Evolutionary conservation across 1,140 invertebrate species (phyloP).

Genomic region (Trachymyrmex cornetzi): DNA sequence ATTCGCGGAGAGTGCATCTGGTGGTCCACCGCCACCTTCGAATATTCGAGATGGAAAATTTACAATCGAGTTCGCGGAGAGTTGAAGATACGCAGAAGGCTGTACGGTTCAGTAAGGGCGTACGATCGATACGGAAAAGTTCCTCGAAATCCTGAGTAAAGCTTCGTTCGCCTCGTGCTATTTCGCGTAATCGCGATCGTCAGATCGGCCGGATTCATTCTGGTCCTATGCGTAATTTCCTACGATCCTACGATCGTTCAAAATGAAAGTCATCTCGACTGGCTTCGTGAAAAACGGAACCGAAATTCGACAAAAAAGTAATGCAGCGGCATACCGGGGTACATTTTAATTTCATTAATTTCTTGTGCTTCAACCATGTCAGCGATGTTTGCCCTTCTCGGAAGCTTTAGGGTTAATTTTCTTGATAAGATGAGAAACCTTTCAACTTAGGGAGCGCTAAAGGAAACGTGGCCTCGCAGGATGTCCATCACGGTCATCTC

Average conservation of each 20-base stretch:
- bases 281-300: not conserved
- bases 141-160: slow-evolving; percentile 47
- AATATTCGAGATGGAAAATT: slow-evolving; percentile 44
- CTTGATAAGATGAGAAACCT: slow-evolving; percentile 34
- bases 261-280: slow-evolving; percentile 2
- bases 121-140: slow-evolving; percentile 54
- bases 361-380: not conserved
- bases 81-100: slow-evolving; percentile 48
- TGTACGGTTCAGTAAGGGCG: slow-evolving; percentile 24
- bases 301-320: not conserved
- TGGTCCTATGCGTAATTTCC: slow-evolving; percentile 26
- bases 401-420: slow-evolving; percentile 33
- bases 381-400: slow-evolving; percentile 4
- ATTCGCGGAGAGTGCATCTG: slow-evolving; percentile 29
- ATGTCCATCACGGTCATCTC: slow-evolving; percentile 44
- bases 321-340: not conserved
- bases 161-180: slow-evolving; percentile 34
- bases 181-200: slow-evolving; percentile 49
- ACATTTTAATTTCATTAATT: slow-evolving; percentile 27
- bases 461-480: slow-evolving; percentile 3
- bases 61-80: slow-evolving; percentile 46
- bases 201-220: not conserved
- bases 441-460: not conserved
- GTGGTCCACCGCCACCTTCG: slow-evolving; percentile 28
- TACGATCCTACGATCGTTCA: not conserved